A percentile compares a stretch with the other conserved stretches of the same genome.
These are phyloP conservation scores for Solenopsis invicta DNA, from an alignment of 1,140 invertebrate species.

Conservation along the genomic window DNA sequence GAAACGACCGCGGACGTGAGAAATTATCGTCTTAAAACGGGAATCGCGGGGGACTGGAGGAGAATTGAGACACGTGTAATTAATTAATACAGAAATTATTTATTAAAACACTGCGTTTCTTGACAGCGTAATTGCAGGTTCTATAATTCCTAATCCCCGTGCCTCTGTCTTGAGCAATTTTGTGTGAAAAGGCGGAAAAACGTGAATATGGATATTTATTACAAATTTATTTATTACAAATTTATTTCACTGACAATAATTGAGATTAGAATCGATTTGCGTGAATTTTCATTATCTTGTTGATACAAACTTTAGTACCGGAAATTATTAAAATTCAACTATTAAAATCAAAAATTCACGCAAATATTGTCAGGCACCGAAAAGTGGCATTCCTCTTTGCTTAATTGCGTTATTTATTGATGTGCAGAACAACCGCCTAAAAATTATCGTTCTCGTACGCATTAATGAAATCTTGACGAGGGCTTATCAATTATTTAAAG, in stretches of 20 bases:
- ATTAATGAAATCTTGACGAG: conserved; percentile 7
- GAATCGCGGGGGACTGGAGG: not conserved
- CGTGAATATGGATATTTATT: not conserved
- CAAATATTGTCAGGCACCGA: no score
- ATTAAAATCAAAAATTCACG: no score
- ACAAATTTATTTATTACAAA: not conserved
- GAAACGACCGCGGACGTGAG: conserved; percentile 7
- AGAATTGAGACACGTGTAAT: not conserved
- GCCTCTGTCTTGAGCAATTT: conserved; percentile 8
- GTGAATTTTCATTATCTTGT: no score
- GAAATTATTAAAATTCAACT: no score
- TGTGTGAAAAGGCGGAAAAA: not conserved
- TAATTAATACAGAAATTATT: conserved; percentile 47
- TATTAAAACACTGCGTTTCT: conserved; percentile 34
- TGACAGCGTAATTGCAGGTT: conserved; percentile 26
- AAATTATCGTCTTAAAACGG: conserved; percentile 55
- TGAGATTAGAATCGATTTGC: no score
- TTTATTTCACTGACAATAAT: not conserved
- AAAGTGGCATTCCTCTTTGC: no score
- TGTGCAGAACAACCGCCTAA: not conserved
- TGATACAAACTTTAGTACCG: no score
- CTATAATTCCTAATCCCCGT: not conserved
- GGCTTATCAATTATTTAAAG: conserved; percentile 6
- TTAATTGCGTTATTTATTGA: conserved; percentile 25
- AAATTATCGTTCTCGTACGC: not conserved